Conservation (phyloP, 1,140 invertebrate species). For the Zaprionus inermis region DNA sequence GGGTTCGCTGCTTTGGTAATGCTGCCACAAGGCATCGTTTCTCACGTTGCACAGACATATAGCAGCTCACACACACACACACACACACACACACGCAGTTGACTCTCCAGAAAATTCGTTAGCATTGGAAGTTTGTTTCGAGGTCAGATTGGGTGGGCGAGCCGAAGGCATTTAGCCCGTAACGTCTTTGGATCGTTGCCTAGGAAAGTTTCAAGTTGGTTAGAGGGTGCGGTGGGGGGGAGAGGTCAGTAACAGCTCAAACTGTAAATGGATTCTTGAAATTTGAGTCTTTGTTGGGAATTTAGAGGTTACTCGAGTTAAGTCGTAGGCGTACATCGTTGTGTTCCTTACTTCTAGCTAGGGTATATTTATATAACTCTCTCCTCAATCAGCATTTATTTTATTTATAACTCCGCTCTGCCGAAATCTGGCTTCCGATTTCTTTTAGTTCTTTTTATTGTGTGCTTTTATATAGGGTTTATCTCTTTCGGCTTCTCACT, state of each 20-base stretch:
- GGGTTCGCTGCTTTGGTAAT: conserved; percentile 54
- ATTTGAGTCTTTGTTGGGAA: not conserved
- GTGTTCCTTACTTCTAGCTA: too few species aligned
- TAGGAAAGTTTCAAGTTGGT: conserved; percentile 36
- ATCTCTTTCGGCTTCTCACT: too few species aligned
- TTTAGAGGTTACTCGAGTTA: too few species aligned
- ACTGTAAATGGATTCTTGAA: not conserved
- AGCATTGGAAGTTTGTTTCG: conserved; percentile 37
- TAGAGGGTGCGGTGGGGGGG: not conserved
- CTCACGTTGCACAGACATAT: conserved; percentile 67
- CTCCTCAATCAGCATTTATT: too few species aligned
- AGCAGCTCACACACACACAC: not conserved
- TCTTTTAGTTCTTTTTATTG: too few species aligned
- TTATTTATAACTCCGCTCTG: too few species aligned
- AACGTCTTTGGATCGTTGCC: conserved; percentile 6
- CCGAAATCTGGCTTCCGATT: too few species aligned
- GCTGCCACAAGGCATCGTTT: conserved; percentile 50
- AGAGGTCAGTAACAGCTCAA: too few species aligned
- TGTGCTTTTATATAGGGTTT: too few species aligned
- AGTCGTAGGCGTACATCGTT: too few species aligned
- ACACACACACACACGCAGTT: not conserved
- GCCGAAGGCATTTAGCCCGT: conserved; percentile 11
- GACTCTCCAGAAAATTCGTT: conserved; percentile 2
- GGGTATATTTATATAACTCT: too few species aligned
- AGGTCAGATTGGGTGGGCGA: conserved; percentile 54